Base-by-base conservation (phyloP, 2,113 vertebrate species). In the Callospermophilus lateralis region DNA sequence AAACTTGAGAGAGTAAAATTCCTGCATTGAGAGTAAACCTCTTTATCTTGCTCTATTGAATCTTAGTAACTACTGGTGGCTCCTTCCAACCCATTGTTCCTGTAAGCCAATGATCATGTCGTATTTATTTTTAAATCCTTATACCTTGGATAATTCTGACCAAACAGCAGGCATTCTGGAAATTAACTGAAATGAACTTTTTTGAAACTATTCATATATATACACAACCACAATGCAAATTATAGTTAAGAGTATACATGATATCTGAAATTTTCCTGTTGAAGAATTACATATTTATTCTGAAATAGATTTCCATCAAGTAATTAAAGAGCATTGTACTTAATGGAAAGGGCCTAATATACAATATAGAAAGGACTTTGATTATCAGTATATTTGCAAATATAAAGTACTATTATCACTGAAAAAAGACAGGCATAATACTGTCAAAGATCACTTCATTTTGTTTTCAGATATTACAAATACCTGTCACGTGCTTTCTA, bases 221-320 rank as follows among this genome's bases (percentile, higher is more conserved):
- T 51, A 61, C 39, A 72, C 9, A 68, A 58, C n/a, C n/a, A 88
- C 68, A 51, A 39, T 61, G 8, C 1, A 72, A 93, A 9, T 74
- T 51, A 79, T 0, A 87, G 3, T 65, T 90, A 65, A 70, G 58
- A 61, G 6, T 63, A 88, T 63, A 45, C 1, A 42, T 79, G 73
- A 78, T 70, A 20, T 37, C 17, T 42, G 67, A 20, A 58, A 87
- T 48, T 87, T 87, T 86, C 19, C n/a, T 42, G 1, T 81, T 87
- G 77, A 85, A 93, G 73, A 93, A 68, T 68, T 95, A 26, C 28
- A 5, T 63, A 72, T 53, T 42, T 53, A 61, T 5, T 51, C 13
- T 72, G 70, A 90, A 86, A 88, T 55, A 63, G 63, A 89, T 84
- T 84, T 84, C 24, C 13, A 42, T 72, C 11, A 80, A 93, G 88